Conservation (phyloP, 2,797 vertebrate species). For the Neomorphus geoffroyi region DNA sequence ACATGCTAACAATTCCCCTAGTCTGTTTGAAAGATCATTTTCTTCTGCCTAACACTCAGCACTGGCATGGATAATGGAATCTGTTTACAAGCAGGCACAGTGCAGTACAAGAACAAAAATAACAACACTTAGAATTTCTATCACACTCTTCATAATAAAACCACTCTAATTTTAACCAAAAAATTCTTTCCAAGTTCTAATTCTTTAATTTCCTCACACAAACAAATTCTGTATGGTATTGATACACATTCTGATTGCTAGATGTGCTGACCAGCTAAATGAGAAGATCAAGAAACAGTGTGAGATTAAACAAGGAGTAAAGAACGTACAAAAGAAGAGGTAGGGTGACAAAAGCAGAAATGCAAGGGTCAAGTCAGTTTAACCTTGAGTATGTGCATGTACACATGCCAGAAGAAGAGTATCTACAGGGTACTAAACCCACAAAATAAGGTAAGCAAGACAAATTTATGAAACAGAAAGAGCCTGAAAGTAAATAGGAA, state of each 20-base stretch:
- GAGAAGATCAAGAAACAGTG: neutral
- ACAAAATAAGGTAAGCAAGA: neutral
- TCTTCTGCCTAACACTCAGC: neutral
- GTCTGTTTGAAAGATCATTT: neutral
- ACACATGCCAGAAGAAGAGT: neutral
- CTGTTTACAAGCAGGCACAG: neutral
- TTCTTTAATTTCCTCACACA: neutral
- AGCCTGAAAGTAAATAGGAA: neutral
- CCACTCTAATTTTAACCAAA: neutral
- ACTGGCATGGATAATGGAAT: neutral
- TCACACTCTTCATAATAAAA: neutral
- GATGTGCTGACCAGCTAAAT: neutral
- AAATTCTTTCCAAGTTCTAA: neutral
- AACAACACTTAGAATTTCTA: neutral
- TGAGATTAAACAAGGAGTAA: neutral
- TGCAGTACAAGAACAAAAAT: neutral
- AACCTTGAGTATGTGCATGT: rapidly evolving
- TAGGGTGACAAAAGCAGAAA: neutral
- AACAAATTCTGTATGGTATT: neutral
- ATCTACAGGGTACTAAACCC: neutral
- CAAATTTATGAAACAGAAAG: neutral
- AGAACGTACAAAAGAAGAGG: neutral
- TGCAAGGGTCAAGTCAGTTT: neutral
- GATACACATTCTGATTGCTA: neutral
- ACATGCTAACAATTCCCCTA: neutral